phyloP scores from a whole-genome alignment of 2,797 vertebrate genomes.

The Columba guinea region DNA sequence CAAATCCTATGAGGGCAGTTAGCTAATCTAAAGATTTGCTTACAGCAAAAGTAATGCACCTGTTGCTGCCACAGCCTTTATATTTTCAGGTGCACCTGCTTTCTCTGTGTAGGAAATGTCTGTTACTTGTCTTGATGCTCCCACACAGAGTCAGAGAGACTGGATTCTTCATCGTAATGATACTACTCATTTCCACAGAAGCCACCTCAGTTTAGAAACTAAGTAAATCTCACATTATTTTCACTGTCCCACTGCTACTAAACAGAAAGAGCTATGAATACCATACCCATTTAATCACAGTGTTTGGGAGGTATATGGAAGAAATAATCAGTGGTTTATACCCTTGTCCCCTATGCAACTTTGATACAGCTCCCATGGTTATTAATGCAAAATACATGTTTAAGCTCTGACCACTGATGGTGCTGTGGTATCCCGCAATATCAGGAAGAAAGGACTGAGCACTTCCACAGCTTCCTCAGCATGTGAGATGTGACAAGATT shows the following conservation, averaged over 20 bases:
- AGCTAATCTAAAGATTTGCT: background rate
- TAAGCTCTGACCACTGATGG: background rate
- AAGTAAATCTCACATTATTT: background rate
- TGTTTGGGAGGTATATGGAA: background rate
- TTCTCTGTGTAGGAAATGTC: background rate
- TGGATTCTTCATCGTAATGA: background rate
- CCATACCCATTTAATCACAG: background rate
- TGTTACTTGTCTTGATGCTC: background rate
- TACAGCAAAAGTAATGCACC: background rate
- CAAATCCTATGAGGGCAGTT: background rate
- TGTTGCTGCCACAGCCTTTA: background rate
- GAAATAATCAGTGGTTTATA: background rate
- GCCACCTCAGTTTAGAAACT: background rate
- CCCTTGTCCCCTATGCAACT: background rate
- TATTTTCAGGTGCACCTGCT: background rate
- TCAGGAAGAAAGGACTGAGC: background rate
- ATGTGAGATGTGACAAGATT: background rate
- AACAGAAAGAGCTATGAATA: background rate
- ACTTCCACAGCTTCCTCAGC: background rate
- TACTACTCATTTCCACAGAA: background rate
- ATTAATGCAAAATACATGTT: background rate
- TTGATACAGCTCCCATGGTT: background rate
- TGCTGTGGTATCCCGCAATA: accelerated
- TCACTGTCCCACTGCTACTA: background rate
- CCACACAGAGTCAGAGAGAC: background rate